A percentile compares a stretch with the other conserved stretches of the same genome.
phyloP scores from a whole-genome alignment of 2,113 vertebrate species.

The Campylomormyrus tamandua region DNA sequence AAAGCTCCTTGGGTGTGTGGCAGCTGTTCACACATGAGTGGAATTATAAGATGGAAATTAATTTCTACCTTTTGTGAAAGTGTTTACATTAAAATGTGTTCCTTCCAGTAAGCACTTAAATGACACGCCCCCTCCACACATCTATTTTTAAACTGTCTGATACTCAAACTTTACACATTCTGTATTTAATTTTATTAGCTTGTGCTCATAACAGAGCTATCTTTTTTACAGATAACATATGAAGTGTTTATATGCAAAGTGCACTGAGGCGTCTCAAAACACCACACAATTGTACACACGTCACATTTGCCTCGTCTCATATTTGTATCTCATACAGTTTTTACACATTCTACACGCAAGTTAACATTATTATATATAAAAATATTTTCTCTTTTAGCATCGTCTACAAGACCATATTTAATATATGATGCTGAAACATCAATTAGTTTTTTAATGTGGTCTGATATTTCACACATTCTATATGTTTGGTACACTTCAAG shows the following conservation, averaged over 20 bases:
- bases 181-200: neutral
- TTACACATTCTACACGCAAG: neutral
- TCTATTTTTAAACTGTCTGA: neutral
- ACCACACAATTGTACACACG: neutral
- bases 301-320: neutral
- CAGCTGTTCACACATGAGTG: neutral
- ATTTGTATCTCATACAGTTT: neutral
- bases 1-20: neutral
- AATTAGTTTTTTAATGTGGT: neutral
- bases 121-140: neutral
- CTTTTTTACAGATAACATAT: neutral
- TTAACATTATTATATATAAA: neutral
- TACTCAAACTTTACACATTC: neutral
- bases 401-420: neutral
- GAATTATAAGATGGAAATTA: neutral
- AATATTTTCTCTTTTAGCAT: neutral
- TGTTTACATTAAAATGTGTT: neutral
- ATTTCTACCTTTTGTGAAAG: neutral
- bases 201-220: neutral
- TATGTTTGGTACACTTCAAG: neutral
- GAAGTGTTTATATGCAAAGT: neutral
- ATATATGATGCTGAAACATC: neutral
- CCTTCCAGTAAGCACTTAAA: neutral
- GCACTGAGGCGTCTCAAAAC: neutral
- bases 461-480: neutral